Percentiles rank a stretch among this genome's conserved stretches.
Conservation (phyloP, 92 coral and sea anemone species). For the Actinostola sp. region DNA sequence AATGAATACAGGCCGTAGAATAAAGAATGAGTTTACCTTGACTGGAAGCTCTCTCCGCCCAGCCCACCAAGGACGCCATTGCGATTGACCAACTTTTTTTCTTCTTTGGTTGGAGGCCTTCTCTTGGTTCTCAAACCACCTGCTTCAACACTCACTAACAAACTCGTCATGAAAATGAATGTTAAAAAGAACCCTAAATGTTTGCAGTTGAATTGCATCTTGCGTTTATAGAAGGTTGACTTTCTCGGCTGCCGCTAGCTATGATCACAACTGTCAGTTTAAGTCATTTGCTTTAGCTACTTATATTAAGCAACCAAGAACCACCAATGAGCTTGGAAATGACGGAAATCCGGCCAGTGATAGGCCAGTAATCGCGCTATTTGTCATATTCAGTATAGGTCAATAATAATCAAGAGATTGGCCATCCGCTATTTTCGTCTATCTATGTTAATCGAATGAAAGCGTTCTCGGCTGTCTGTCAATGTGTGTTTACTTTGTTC, state of each 20-base stretch:
- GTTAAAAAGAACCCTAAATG: neutral
- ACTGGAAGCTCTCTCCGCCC: neutral
- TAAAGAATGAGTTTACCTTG: neutral
- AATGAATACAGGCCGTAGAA: too few species aligned
- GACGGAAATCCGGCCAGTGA: constrained; percentile 37
- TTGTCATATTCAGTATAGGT: constrained; percentile 13
- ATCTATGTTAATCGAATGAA: constrained; percentile 17
- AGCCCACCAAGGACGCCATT: neutral
- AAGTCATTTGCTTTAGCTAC: neutral
- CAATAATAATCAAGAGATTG: constrained; percentile 5
- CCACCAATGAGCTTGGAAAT: constrained; percentile 16
- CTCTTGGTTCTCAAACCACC: neutral
- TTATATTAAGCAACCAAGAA: constrained; percentile 12
- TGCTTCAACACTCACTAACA: neutral
- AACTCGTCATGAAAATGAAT: neutral
- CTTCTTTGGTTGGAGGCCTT: neutral
- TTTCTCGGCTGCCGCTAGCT: too few species aligned
- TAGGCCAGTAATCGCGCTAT: constrained; percentile 10
- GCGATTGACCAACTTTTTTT: neutral
- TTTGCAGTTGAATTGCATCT: neutral
- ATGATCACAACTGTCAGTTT: neutral
- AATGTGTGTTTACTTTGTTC: neutral
- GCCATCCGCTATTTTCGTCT: constrained; percentile 4
- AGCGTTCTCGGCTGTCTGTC: neutral
- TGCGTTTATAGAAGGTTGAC: neutral